A percentile compares a stretch with the other conserved stretches of the same genome.
Evolutionary conservation across 2,113 vertebrate genomes (phyloP).

Genomic region (Entelurus aequoreus): DNA sequence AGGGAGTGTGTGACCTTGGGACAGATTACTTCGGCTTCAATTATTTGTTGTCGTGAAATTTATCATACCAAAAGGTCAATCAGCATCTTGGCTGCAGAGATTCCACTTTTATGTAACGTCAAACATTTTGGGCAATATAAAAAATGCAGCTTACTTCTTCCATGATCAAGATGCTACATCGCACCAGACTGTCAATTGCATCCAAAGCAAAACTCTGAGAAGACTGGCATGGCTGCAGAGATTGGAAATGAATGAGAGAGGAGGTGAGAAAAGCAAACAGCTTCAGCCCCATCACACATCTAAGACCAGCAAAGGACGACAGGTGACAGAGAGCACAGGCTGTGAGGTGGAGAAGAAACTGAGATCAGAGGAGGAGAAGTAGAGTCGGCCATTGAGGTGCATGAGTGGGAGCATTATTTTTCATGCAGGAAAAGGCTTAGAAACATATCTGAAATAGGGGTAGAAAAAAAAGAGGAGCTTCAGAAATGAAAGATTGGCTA

Average conservation of each 20-base stretch:
- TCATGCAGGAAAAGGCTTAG: conserved; percentile 24
- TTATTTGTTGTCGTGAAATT: not conserved
- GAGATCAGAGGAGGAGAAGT: conserved; percentile 39
- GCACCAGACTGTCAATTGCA: conserved; percentile 83
- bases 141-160: conserved; percentile 77
- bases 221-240: conserved; percentile 82
- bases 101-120: not conserved
- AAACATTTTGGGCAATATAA: conserved; percentile 1
- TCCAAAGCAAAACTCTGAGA: conserved; percentile 73
- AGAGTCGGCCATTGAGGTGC: conserved; percentile 16
- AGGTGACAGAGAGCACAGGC: conserved; percentile 43
- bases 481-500: conserved; percentile 39
- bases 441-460: conserved; percentile 23
- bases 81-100: not conserved
- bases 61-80: not conserved
- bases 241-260: not conserved
- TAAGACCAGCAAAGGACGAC: conserved; percentile 18
- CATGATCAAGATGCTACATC: conserved; percentile 81
- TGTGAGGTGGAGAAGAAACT: conserved; percentile 25
- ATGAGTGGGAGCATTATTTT: conserved; percentile 23
- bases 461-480: conserved; percentile 39
- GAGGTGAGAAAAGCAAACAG: conserved; percentile 29
- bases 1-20: not conserved
- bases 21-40: no score
- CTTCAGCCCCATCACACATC: conserved; percentile 34